Base-by-base conservation (phyloP, 2,888 invertebrate genomes). In the Euplagia quadripunctaria region DNA sequence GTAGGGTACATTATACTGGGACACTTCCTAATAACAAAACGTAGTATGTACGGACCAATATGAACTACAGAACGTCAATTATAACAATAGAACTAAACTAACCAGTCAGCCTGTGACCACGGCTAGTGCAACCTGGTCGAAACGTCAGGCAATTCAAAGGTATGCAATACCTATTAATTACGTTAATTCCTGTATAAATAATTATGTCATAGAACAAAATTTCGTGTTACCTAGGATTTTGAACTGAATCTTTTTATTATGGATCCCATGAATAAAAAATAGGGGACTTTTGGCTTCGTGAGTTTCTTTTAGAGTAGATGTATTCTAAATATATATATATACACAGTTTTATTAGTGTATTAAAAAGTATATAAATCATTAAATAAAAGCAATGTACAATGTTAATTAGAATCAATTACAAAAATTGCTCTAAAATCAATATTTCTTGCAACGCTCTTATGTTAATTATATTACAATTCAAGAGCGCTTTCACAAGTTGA, bases 1-100 rank as follows among this genome's bases (percentile, higher is more conserved):
- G n/a, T 69, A 72, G 42, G 17, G 42, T 64, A 46, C 43, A 68
- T 43, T 71, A 79, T 74, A 77, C 77, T 71, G 71, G 17, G 0
- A 75, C 73, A 84, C 79, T 85, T 82, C 79, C 76, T 75, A 81
- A 82, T 72, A 71, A 82, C 67, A 2, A 70, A 72, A 51, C 67
- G 82, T 87, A 86, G 81, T 65, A 76, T 14, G 61, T 90, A 90
- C 82, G 93, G 93, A 94, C 93, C 93, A 94, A 93, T 84, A 78
- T 75, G 73, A 79, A 88, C 90, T 92, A 93, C 91, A 86, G 83
- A 80, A 88, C 84, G 94, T 94, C 94, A 94, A 94, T 94, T 94
- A 94, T 86, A 82, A 81, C 82, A 87, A 88, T 91, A 90, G 89
- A 84, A 83, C 77, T 80, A 71, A 76, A 64, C 75, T 52, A 31